A percentile compares a stretch with the other conserved stretches of the same genome.
These are phyloP conservation scores for Whitmania pigra DNA, from an alignment of 1,140 invertebrate species.

Conservation along the genomic window DNA sequence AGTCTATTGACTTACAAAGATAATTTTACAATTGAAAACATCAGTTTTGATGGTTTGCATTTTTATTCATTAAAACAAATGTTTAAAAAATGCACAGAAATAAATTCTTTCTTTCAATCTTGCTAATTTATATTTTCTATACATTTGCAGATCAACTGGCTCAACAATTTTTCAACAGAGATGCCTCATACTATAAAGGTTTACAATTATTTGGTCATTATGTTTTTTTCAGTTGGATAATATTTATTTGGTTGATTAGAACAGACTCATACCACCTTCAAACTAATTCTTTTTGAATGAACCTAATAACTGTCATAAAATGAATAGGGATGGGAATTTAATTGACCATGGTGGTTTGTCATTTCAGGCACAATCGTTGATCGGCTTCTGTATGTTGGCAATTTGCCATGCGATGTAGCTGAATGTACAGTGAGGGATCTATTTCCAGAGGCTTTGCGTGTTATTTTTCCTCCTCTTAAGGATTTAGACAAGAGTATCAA, in stretches of 20 bases:
- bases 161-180: conserved; percentile 9
- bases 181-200: conserved; percentile 5
- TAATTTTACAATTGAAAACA: conserved; percentile 11
- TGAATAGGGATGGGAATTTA: conserved; percentile 12
- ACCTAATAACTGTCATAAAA: too few species aligned
- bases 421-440: conserved; percentile 14
- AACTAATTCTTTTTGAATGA: too few species aligned
- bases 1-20: neutral
- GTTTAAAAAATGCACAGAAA: too few species aligned
- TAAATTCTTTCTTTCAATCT: too few species aligned
- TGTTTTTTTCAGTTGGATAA: too few species aligned
- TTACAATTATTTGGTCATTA: neutral
- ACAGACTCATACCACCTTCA: too few species aligned
- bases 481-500: conserved; percentile 11
- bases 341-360: conserved; percentile 15
- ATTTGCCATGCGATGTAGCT: conserved; percentile 20
- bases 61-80: neutral
- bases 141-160: neutral
- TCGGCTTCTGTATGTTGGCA: conserved; percentile 19
- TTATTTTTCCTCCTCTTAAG: conserved; percentile 21
- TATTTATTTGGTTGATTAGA: too few species aligned
- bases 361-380: conserved; percentile 17
- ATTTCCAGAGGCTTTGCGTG: conserved; percentile 18
- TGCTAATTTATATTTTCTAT: neutral
- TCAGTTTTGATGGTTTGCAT: conserved; percentile 10